Base-by-base conservation (phyloP, 1,140 invertebrate species). In the Choristoneura fumiferana region DNA sequence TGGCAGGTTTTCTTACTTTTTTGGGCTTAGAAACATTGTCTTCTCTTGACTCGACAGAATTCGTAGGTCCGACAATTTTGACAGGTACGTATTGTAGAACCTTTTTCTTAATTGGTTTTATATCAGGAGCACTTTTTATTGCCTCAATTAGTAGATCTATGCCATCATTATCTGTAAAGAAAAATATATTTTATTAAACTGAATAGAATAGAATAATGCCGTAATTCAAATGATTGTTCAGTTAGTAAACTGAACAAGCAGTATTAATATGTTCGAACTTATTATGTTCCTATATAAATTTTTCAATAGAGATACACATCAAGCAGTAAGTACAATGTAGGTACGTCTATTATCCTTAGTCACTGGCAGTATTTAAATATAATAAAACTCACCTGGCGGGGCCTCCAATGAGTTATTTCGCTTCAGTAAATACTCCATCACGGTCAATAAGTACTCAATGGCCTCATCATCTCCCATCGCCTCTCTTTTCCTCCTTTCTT, bases 381-480 rank as follows among this genome's bases (percentile, higher is more conserved):
- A 39, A 17, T 36, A 12, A 18, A 52, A 54, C 36, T 54, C 69
- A 86, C 83, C 76, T 71, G 73, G 81, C 13, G 65, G 33, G 45
- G 52, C 43, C 14, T 73, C 60, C 35, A 72, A 4, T 6, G 63
- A 69, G 52, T 70, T 58, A 18, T 80, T 78, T 17, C 76, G 74
- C 39, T 82, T 83, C 8, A 87, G 38, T 37, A 87, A 66, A 67
- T 78, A 83, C 60, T 87, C 80, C 74, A 87, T 87, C 17, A 87
- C 57, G 59, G 72, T 76, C 58, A 87, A 60, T 29, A 87, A 65
- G 63, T 84, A 87, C 49, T 83, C 78, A 39, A 83, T 55, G 15
- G 77, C 71, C 49, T 77, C 71, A 10, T 76, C 71, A 14, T 84
- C 65, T 40, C 58, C 65, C 33, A 63, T 60, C 4, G 57, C 35